Percentiles rank a stretch among this genome's conserved stretches.
These are phyloP conservation scores for Poeciliopsis retropinna DNA, from an alignment of 2,113 vertebrate species.

Conservation along the genomic window DNA sequence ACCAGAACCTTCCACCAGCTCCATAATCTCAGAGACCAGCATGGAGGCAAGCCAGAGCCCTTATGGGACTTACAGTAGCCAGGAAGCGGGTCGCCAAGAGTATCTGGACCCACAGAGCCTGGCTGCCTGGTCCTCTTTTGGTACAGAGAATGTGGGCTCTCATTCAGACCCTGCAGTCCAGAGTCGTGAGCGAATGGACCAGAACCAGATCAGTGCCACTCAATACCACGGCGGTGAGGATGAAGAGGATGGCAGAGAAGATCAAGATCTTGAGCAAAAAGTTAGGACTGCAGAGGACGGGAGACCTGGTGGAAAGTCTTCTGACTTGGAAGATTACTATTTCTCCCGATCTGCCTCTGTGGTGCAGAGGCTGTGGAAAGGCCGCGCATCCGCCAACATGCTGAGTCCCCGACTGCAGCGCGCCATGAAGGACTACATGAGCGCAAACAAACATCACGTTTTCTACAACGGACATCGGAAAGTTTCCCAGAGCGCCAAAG, in stretches of 20 bases:
- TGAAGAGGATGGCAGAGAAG: constrained; percentile 51
- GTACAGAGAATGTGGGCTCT: constrained; percentile 74
- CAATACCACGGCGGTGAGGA: constrained; percentile 24
- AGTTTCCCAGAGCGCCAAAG: constrained; percentile 63
- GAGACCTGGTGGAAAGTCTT: constrained; percentile 46
- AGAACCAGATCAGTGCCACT: constrained; percentile 25
- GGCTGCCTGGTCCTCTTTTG: constrained; percentile 79
- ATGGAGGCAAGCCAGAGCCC: constrained; percentile 57
- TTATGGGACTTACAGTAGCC: constrained; percentile 59
- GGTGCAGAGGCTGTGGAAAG: constrained; percentile 89
- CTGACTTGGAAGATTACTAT: constrained; percentile 83
- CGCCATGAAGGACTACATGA: constrained; percentile 91
- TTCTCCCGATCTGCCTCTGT: constrained; percentile 87
- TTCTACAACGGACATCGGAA: constrained; percentile 82
- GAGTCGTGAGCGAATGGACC: constrained; percentile 65
- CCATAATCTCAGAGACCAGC: constrained; percentile 33
- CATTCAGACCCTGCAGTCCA: constrained; percentile 56
- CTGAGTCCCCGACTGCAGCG: constrained; percentile 91
- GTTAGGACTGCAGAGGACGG: constrained; percentile 48
- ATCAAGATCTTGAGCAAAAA: constrained; percentile 42
- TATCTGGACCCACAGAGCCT: constrained; percentile 74
- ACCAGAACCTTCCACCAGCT: constrained; percentile 30
- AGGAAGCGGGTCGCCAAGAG: constrained; percentile 58
- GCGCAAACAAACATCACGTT: constrained; percentile 91
- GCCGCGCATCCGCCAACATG: constrained; percentile 87